Base-by-base conservation (phyloP, 2,888 invertebrate genomes). In the Hirtodrosophila trivittata region DNA sequence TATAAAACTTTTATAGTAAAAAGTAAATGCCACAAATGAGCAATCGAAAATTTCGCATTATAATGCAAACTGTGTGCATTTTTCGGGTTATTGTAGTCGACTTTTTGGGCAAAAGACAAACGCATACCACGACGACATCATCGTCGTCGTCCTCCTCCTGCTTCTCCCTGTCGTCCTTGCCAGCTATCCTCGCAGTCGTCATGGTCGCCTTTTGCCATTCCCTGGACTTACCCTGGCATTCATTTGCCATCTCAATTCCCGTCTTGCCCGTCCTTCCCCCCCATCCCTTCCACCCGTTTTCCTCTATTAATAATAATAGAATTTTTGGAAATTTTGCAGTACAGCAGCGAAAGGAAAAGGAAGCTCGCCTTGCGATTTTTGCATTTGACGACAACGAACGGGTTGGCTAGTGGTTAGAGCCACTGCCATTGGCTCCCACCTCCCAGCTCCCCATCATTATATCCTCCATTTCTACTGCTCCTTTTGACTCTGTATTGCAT, bases 11-110 rank as follows among this genome's bases (percentile, higher is more conserved):
- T 83, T 82, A 84, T 75, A 76, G 78, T 72, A 78, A 77, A 82
- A 80, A 75, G 83, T 85, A 83, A 85, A 85, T 80, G 85, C 86
- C 83, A 86, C 87, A 86, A 87, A 87, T 87, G 87, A 87, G 87
- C 87, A 88, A 87, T 87, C 87, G 87, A 87, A 87, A 88, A 85
- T 86, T 80, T 87, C 70, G 77, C 75, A 78, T 83, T 88, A 87
- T 88, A 83, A 81, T 86, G 87, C 87, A 85, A 85, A 82, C 77
- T 80, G 78, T 81, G 82, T 85, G 81, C 78, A 83, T 81, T 85
- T 84, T 80, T 80, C 82, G 82, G 82, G 77, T 75, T 80, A 80
- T 80, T 80, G 77, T 81, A 78, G 70, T 77, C 74, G 51, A 59
- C 68, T 69, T 62, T 77, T 49, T 28, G 64, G 78, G 51, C 43